Evolutionary conservation across 1,140 invertebrate species (phyloP).

Genomic region (Polypedilum pembai): DNA sequence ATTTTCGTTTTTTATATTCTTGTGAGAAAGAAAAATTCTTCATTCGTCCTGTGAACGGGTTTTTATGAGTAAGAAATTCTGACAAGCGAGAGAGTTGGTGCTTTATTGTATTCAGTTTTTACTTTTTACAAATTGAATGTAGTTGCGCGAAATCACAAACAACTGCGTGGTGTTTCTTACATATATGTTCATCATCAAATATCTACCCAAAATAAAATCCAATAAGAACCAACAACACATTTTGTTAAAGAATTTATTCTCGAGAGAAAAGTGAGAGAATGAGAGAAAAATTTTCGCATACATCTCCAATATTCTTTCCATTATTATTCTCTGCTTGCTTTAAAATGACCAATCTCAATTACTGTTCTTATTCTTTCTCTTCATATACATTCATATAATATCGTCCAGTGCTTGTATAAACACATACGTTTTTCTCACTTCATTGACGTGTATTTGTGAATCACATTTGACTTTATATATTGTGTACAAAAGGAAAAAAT

Average conservation of each 20-base stretch:
- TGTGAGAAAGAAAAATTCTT: background rate
- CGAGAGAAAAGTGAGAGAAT: background rate
- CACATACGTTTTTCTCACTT: background rate
- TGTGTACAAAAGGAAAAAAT: background rate
- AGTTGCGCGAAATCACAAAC: background rate
- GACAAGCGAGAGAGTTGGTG: background rate
- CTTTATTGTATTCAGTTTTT: background rate
- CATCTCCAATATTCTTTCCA: background rate
- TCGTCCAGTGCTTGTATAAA: background rate
- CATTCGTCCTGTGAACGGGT: background rate
- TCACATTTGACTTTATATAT: background rate
- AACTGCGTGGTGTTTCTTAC: background rate
- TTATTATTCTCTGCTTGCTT: background rate
- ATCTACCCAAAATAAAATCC: too few relatives aligned
- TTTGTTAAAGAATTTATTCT: background rate
- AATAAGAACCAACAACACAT: too few relatives aligned
- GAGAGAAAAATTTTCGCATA: conserved; percentile 1
- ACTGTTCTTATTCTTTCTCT: conserved; percentile 4
- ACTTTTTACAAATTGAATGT: background rate
- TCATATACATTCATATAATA: background rate
- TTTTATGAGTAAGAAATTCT: background rate
- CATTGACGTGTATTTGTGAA: conserved; percentile 3
- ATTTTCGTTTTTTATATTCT: background rate
- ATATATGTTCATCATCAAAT: background rate
- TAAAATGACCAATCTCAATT: conserved; percentile 18